Evolutionary conservation across 2,888 invertebrate species (phyloP), one percentile per base, ranked within the genome.

Genomic region (Dysmachus trigonus): DNA sequence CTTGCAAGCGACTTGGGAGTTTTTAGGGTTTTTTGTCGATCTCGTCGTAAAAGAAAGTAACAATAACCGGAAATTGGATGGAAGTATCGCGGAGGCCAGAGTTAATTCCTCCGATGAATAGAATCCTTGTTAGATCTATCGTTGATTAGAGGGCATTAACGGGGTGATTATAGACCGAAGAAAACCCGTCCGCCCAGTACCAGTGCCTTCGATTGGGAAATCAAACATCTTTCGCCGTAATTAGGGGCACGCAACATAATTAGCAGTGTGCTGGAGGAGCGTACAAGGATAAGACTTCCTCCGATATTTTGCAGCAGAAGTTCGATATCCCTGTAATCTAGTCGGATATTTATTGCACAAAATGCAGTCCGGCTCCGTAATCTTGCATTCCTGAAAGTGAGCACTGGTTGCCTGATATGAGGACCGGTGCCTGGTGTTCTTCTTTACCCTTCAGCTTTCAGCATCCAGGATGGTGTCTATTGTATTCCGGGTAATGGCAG

Each of bases 221-320:
- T 90, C 90, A 90, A 90, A 90, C 89, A 90, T 89, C 89, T 89
- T 90, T 89, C 87, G 89, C 88, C 89, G 87, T 89, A 89, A 89
- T 90, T 89, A 89, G 85, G 88, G 88, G 88, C 88, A 87, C 88
- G 88, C 88, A 87, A 89, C 89, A 88, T 18, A 47, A 31, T 31
- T n/a, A 38, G 35, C 2, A 35, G 72, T 51, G 87, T 85, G 87
- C 74, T 74, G 87, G 87, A 89, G 88, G 79, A 86, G n/a, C 31
- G 8, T 7, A 71, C n/a, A 38, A 86, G 87, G 83, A 62, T 31
- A 82, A 84, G 87, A 84, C 62, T 86, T 82, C 85, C 86, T 86
- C 33, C 33, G 72, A 33, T 35, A 33, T 53, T 82, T 71, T 35
- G 51, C 81, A 35, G 33, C 33, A n/a, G 13, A 41, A 6, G 31